A percentile compares a stretch with the other conserved stretches of the same genome.
Conservation (phyloP, 53 echinoderm and acorn worm genomes). For the Actinopyga echinites region DNA sequence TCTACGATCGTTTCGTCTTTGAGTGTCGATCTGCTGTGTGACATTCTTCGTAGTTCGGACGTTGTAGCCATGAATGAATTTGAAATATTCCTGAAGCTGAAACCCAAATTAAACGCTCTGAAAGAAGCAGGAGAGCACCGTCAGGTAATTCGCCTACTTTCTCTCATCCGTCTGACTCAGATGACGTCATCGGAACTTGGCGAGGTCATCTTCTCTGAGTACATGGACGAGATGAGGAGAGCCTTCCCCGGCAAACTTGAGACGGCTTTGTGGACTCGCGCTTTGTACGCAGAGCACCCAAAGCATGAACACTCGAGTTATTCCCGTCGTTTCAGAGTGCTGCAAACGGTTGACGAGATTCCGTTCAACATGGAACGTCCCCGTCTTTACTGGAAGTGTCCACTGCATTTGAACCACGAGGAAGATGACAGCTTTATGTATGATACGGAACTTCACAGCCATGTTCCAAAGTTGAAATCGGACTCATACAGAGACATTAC, state of each 20-base stretch:
- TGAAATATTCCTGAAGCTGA: conserved; percentile 3
- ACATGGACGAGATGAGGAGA: too few relatives aligned
- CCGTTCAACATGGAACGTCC: too few relatives aligned
- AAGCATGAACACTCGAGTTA: too few relatives aligned
- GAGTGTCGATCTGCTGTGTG: conserved; percentile 11
- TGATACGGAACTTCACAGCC: too few relatives aligned
- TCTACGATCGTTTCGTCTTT: background rate
- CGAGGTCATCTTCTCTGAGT: background rate
- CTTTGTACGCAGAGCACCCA: conserved; percentile 17
- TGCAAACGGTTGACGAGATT: too few relatives aligned
- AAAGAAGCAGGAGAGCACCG: background rate
- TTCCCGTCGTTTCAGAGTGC: too few relatives aligned
- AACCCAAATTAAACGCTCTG: conserved; percentile 10
- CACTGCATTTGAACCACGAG: too few relatives aligned
- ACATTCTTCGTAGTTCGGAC: conserved; percentile 7
- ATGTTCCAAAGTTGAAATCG: too few relatives aligned
- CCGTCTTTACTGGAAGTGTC: too few relatives aligned
- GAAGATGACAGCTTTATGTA: too few relatives aligned
- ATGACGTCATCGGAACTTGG: background rate
- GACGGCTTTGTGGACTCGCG: background rate
- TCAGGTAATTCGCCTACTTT: background rate
- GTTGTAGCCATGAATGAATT: conserved; percentile 10
- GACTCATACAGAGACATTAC: too few relatives aligned
- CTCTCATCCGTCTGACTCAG: conserved; percentile 13
- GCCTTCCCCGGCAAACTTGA: conserved; percentile 24